Evolutionary conservation across 2,888 invertebrate species (phyloP).

Genomic region (Nyleta sp.): DNA sequence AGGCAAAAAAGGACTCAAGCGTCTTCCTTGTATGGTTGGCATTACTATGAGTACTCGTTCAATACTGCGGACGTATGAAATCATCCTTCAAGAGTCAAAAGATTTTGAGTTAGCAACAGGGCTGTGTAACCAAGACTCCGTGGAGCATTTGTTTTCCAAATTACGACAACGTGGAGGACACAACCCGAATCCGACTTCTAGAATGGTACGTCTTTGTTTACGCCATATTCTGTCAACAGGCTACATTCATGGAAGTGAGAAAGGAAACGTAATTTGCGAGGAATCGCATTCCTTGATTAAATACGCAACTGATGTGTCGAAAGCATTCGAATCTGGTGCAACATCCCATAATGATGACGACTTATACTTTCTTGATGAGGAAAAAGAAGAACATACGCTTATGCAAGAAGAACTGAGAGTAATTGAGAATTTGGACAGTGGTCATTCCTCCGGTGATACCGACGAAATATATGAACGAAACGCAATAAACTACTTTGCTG

Average conservation of each 20-base stretch:
- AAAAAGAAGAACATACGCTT: not conserved
- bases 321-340: no score
- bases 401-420: not conserved
- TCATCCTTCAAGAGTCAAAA: slow-evolving; percentile 24
- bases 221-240: slow-evolving; percentile 56
- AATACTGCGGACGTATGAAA: slow-evolving; percentile 35
- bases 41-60: slow-evolving; percentile 38
- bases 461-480: slow-evolving; percentile 13
- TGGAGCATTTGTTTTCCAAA: no score
- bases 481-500: slow-evolving; percentile 20
- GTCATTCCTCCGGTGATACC: not conserved
- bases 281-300: slow-evolving; percentile 16
- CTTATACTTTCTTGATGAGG: not conserved
- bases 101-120: slow-evolving; percentile 52
- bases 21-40: slow-evolving; percentile 47
- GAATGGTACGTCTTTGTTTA: slow-evolving; percentile 44
- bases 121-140: no score
- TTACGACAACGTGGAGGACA: slow-evolving; percentile 62
- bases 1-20: slow-evolving; percentile 9
- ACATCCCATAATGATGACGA: no score
- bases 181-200: slow-evolving; percentile 60
- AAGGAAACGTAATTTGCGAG: slow-evolving; percentile 49
- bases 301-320: not conserved
- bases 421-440: not conserved
- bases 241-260: slow-evolving; percentile 37